Percentiles rank a stretch among this genome's conserved stretches.
Evolutionary conservation across 1,140 invertebrate species (phyloP).

Genomic region (Condylostylus longicornis): DNA sequence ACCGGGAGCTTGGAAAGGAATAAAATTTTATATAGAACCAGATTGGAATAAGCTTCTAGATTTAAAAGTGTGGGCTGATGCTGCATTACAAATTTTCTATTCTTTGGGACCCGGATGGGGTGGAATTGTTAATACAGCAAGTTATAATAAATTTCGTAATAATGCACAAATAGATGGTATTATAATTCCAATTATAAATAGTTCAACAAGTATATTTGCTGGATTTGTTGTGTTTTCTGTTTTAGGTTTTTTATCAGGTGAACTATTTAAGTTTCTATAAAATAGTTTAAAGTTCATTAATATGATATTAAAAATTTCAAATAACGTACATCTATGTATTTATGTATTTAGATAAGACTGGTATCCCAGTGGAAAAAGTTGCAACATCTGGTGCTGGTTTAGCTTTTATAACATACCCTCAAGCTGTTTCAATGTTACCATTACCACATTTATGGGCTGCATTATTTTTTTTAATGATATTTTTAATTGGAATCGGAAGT

Average conservation of each 20-base stretch:
- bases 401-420: slow-evolving; percentile 84
- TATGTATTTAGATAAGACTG: slow-evolving; percentile 47
- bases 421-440: slow-evolving; percentile 76
- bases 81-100: slow-evolving; percentile 81
- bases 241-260: slow-evolving; percentile 71
- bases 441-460: slow-evolving; percentile 77
- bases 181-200: slow-evolving; percentile 59
- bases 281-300: no score
- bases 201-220: slow-evolving; percentile 79
- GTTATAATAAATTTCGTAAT: slow-evolving; percentile 77
- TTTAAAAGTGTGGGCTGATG: slow-evolving; percentile 76
- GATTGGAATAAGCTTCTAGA: slow-evolving; percentile 58
- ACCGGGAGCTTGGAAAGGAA: slow-evolving; percentile 58
- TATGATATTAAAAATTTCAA: neutral
- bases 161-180: slow-evolving; percentile 55
- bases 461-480: slow-evolving; percentile 86
- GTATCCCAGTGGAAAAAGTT: slow-evolving; percentile 66
- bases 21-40: slow-evolving; percentile 68
- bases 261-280: no score
- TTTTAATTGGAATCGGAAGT: slow-evolving; percentile 80
- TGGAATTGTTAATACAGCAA: slow-evolving; percentile 78
- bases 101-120: slow-evolving; percentile 86
- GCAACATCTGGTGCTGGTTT: slow-evolving; percentile 80
- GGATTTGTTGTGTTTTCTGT: slow-evolving; percentile 91
- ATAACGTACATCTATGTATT: neutral